Conservation (phyloP, 2,797 vertebrate species). For the Sylvia borin region DNA sequence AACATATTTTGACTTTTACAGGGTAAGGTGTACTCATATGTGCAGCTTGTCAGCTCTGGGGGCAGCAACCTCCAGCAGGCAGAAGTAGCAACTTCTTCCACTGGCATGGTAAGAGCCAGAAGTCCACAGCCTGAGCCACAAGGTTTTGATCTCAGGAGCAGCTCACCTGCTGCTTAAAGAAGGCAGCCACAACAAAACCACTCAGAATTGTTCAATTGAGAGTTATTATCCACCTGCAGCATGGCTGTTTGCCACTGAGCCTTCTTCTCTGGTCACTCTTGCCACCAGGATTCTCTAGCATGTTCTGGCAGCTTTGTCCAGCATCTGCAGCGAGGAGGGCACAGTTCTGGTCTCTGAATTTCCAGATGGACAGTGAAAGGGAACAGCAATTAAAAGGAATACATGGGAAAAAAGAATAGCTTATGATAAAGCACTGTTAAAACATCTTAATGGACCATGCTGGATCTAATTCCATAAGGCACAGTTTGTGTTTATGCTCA, state of each 20-base stretch:
- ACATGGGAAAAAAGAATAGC: not conserved
- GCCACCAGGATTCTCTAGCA: not conserved
- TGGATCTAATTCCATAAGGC: not conserved
- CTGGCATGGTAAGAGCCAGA: not conserved
- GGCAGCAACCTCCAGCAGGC: not conserved
- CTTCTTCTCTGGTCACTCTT: not conserved
- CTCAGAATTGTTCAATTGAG: not conserved
- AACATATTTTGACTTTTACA: not conserved
- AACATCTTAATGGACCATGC: not conserved
- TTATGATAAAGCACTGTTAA: not conserved
- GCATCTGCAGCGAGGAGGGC: rapidly evolving
- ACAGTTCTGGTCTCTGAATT: not conserved
- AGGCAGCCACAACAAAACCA: not conserved
- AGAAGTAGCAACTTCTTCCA: not conserved
- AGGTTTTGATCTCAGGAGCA: not conserved
- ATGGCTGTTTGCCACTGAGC: not conserved
- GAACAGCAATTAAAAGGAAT: not conserved
- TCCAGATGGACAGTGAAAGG: not conserved
- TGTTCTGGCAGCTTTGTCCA: not conserved
- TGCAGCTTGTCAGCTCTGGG: not conserved
- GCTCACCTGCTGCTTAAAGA: not conserved
- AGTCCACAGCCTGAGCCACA: not conserved
- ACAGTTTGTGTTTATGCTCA: not conserved
- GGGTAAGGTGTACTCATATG: rapidly evolving
- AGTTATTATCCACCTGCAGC: not conserved